Conservation (phyloP, 2,113 vertebrate species). For the Sylvia atricapilla region DNA sequence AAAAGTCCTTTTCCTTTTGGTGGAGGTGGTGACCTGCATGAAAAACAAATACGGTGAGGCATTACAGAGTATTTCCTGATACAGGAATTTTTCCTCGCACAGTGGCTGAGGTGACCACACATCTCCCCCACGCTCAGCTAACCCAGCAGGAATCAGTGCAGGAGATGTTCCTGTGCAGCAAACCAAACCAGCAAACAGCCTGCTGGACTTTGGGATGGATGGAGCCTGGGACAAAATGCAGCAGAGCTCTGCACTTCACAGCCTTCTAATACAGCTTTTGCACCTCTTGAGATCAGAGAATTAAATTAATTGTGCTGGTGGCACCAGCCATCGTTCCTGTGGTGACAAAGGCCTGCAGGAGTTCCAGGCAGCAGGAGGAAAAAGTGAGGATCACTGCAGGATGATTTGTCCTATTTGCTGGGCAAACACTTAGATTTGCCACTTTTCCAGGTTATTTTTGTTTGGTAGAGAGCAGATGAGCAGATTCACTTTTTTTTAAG, state of each 20-base stretch:
- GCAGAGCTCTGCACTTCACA: neutral
- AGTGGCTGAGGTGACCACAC: neutral
- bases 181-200: neutral
- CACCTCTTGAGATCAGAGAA: fast-evolving
- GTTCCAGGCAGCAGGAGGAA: neutral
- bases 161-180: neutral
- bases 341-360: neutral
- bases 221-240: neutral
- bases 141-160: neutral
- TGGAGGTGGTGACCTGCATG: neutral
- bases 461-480: neutral
- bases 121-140: neutral
- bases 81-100: neutral
- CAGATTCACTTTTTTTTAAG: neutral
- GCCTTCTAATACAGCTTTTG: neutral
- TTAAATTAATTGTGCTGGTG: neutral
- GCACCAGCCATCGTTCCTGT: fast-evolving
- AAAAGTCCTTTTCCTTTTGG: neutral
- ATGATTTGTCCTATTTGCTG: neutral
- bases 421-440: neutral
- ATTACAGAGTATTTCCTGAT: neutral
- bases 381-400: neutral
- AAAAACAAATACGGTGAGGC: neutral
- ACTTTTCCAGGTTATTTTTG: neutral
- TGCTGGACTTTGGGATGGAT: neutral